Evolutionary conservation across 2,113 vertebrate species (phyloP).

Genomic region (Lonchura striata): DNA sequence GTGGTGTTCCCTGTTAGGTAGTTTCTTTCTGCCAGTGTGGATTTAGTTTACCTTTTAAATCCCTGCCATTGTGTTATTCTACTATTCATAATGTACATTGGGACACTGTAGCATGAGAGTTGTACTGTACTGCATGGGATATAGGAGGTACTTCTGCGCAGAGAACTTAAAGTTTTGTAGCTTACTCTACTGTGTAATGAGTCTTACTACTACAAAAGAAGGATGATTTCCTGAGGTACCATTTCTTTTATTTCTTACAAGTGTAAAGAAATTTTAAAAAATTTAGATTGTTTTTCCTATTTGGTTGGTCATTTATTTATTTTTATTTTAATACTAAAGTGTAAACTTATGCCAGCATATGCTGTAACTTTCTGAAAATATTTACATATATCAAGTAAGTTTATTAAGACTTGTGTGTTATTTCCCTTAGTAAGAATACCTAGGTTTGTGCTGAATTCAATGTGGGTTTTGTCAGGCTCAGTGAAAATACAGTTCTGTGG

Average conservation of each 20-base stretch:
- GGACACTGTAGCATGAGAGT: background rate
- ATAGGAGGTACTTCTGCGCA: background rate
- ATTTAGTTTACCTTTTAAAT: background rate
- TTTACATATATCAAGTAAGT: background rate
- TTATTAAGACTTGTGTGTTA: background rate
- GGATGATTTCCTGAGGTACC: background rate
- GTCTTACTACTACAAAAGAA: background rate
- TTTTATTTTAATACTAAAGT: background rate
- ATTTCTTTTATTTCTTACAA: background rate
- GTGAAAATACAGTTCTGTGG: background rate
- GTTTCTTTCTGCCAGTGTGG: background rate
- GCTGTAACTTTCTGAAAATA: background rate
- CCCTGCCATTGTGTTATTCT: background rate
- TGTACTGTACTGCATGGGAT: background rate
- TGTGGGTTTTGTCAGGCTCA: background rate
- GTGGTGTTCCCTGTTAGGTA: background rate
- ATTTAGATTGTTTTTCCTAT: background rate
- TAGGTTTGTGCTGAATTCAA: background rate
- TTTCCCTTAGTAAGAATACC: background rate
- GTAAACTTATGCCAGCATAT: background rate
- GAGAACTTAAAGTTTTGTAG: background rate
- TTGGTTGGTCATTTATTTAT: background rate
- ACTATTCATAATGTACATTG: background rate
- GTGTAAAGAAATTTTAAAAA: background rate
- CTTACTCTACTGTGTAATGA: background rate